A percentile compares a stretch with the other conserved stretches of the same genome.
Conservation (phyloP, 2,888 invertebrate genomes). For the Boloria euphrosyne region DNA sequence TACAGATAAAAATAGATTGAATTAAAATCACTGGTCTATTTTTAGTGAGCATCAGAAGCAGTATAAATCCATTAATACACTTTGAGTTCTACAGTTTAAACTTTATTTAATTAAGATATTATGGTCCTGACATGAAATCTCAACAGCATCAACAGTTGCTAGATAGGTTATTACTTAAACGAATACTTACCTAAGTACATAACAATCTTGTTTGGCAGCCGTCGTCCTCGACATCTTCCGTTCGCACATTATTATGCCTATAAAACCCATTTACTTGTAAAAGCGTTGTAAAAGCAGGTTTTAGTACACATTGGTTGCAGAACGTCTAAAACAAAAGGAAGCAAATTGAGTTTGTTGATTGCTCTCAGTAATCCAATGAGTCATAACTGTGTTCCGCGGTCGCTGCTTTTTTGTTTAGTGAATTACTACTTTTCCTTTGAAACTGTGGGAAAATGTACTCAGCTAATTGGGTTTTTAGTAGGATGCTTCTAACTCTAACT, state of each 20-base stretch:
- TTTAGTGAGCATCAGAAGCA: no score
- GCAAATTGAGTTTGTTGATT: slow-evolving; percentile 17
- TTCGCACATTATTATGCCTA: slow-evolving; percentile 1
- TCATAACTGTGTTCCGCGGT: slow-evolving; percentile 12
- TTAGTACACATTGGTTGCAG: background rate
- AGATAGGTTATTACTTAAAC: background rate
- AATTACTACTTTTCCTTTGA: slow-evolving; percentile 11
- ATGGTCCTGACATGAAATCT: no score
- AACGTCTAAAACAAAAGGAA: slow-evolving; percentile 1
- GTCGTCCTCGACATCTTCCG: slow-evolving; percentile 19
- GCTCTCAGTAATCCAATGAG: slow-evolving; percentile 37
- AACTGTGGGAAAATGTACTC: slow-evolving; percentile 11
- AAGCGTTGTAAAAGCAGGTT: background rate
- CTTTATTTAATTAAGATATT: no score
- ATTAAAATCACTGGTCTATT: no score
- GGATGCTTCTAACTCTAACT: background rate
- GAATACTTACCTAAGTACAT: background rate
- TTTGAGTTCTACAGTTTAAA: no score
- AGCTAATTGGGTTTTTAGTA: slow-evolving; percentile 2
- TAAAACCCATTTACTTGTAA: no score
- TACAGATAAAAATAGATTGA: no score
- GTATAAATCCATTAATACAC: no score
- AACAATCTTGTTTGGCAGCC: slow-evolving; percentile 1
- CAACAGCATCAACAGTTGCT: no score
- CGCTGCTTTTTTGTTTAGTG: slow-evolving; percentile 11